Base-by-base conservation (phyloP, 1,140 invertebrate species). In the Zaprionus capensis region DNA sequence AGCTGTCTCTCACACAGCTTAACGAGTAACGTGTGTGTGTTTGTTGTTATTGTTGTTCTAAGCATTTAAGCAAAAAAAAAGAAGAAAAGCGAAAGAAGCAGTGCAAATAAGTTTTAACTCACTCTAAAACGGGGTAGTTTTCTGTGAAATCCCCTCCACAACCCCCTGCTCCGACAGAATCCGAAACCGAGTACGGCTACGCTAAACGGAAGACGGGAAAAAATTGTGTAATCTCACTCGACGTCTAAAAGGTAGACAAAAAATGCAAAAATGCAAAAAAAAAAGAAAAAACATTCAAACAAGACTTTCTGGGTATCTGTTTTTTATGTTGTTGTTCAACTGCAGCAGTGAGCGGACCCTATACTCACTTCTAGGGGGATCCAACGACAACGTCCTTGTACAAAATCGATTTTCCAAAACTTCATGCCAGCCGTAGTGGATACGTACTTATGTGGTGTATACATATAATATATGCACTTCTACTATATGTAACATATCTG, bases 351-450 rank as follows among this genome's bases (percentile, higher is more conserved):
- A 36, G 22, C 49, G 11, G 22, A 53, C 51, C 70, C 64, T 49
- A 82, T 26, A n/a, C 12, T n/a, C 41, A 7, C 41, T 46, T 17
- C 41, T 46, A 31, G 22, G 11, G 15, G 26, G 26, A n/a, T 7
- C 46, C 49, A 64, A 69, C 71, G 82, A 71, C 75, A 87, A 92
- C 82, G 91, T 92, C 91, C 91, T 92, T 92, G 91, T 91, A 81
- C 73, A 77, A 79, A 88, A 92, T 92, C 91, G 91, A 92, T 92
- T 92, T 92, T 92, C 71, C 85, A 91, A 85, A 86, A 91, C 87
- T 91, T 81, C 87, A 91, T 91, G 86, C 80, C 82, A 70, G 69
- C 66, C 74, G 72, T 85, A 80, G 84, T 78, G 81, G 81, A 87
- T 83, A 84, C 73, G 44, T 59, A 61, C 64, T 41, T 58, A 34